Conservation (phyloP, 1,140 invertebrate genomes). For the Trypoxylus dichotomus region DNA sequence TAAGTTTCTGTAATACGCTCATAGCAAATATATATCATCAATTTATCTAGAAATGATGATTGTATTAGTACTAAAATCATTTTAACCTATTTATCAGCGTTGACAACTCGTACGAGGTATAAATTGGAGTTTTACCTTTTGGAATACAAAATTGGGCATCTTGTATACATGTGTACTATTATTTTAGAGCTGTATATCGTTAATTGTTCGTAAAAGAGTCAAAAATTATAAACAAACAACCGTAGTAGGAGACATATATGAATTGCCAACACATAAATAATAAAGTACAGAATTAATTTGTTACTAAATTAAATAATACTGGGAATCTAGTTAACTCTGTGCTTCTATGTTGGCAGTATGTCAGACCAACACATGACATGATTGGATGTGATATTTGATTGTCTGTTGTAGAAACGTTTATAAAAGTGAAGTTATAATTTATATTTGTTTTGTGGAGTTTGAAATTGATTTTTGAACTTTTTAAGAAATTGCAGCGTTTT, state of each 20-base stretch:
- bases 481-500: not conserved
- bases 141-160: not conserved
- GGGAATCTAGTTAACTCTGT: not conserved
- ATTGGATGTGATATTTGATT: not conserved
- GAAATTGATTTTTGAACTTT: not conserved
- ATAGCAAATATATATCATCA: conserved; percentile 16
- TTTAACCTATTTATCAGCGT: not conserved
- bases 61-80: not conserved
- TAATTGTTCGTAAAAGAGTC: conserved; percentile 7
- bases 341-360: not conserved
- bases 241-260: conserved; percentile 28
- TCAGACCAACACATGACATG: not conserved
- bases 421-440: not conserved
- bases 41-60: conserved; percentile 3
- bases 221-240: conserved; percentile 33
- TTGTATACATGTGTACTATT: not conserved
- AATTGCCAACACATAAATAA: conserved; percentile 22
- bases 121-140: not conserved
- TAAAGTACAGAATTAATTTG: not conserved
- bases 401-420: too few relatives aligned
- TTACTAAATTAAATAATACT: not conserved
- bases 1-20: not conserved
- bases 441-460: not conserved
- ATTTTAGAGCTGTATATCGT: not conserved
- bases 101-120: not conserved